Percentiles rank a stretch among this genome's conserved stretches.
Conservation (phyloP, 1,140 invertebrate genomes). For the Steinernema feltiae region DNA sequence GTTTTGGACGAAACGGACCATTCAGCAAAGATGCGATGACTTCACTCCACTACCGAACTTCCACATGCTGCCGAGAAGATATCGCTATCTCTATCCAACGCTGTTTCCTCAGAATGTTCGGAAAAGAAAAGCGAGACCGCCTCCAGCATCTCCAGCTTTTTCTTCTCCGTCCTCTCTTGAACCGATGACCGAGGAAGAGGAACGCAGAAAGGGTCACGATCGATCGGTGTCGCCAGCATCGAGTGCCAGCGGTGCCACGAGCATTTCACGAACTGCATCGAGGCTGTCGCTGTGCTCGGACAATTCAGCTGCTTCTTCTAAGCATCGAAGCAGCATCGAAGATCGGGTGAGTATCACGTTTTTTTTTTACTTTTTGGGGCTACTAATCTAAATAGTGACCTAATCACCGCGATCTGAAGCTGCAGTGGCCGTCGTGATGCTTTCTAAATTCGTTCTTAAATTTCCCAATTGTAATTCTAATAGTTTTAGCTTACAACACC, state of each 20-base stretch:
- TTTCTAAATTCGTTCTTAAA: background rate
- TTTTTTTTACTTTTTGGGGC: background rate
- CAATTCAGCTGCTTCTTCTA: background rate
- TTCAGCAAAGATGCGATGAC: background rate
- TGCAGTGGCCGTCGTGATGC: too few species aligned
- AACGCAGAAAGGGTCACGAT: background rate
- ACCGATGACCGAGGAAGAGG: background rate
- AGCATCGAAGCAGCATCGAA: background rate
- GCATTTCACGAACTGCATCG: background rate
- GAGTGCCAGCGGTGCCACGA: background rate
- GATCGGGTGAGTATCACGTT: background rate
- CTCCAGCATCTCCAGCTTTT: background rate
- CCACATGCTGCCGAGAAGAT: slow-evolving; percentile 35
- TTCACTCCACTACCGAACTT: slow-evolving; percentile 27
- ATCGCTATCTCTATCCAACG: slow-evolving; percentile 37
- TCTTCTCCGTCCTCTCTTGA: too few species aligned
- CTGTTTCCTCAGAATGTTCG: slow-evolving; percentile 27
- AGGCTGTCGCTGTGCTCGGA: background rate
- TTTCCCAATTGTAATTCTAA: background rate
- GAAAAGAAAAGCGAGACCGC: background rate
- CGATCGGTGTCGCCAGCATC: background rate
- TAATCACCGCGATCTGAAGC: background rate
- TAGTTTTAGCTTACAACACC: background rate
- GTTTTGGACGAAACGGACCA: background rate
- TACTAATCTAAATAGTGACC: background rate